Conservation (phyloP, 2,113 vertebrate genomes). For the Austrofundulus limnaeus region DNA sequence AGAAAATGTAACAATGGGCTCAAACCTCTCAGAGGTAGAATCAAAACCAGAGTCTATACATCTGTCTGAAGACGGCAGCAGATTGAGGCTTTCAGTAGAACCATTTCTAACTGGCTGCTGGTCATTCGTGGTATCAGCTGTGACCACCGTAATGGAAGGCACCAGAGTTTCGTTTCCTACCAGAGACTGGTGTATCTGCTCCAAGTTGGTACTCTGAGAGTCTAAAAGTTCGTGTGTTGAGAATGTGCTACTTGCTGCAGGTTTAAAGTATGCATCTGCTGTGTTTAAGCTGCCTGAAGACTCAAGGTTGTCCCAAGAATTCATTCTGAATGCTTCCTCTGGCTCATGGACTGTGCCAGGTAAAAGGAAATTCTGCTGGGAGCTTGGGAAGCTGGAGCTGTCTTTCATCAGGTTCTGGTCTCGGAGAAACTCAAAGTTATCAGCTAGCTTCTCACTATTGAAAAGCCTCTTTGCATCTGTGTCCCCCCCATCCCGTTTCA, state of each 20-base stretch:
- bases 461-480: slow-evolving; percentile 61
- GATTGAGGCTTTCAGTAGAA: slow-evolving; percentile 69
- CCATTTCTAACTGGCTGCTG: slow-evolving; percentile 49
- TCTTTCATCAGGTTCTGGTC: slow-evolving; percentile 86
- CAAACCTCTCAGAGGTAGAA: slow-evolving; percentile 66
- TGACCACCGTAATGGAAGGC: slow-evolving; percentile 74
- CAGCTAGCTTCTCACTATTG: slow-evolving; percentile 82
- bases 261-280: slow-evolving; percentile 65
- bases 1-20: slow-evolving; percentile 46
- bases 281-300: slow-evolving; percentile 67
- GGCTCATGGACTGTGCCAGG: slow-evolving; percentile 65
- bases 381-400: slow-evolving; percentile 57
- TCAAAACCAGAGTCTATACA: slow-evolving; percentile 68
- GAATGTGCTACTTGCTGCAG: slow-evolving; percentile 48
- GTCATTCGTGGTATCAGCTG: slow-evolving; percentile 54
- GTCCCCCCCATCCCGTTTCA: slow-evolving; percentile 48
- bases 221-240: slow-evolving; percentile 68
- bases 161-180: slow-evolving; percentile 69
- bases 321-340: slow-evolving; percentile 68
- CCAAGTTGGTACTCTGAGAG: slow-evolving; percentile 44
- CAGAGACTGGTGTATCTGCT: slow-evolving; percentile 49
- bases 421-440: slow-evolving; percentile 90
- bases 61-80: slow-evolving; percentile 47
- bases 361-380: slow-evolving; percentile 65
- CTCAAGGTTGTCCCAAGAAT: slow-evolving; percentile 72